Conservation (phyloP, 2,113 vertebrate genomes). For the Lepus timidus region DNA sequence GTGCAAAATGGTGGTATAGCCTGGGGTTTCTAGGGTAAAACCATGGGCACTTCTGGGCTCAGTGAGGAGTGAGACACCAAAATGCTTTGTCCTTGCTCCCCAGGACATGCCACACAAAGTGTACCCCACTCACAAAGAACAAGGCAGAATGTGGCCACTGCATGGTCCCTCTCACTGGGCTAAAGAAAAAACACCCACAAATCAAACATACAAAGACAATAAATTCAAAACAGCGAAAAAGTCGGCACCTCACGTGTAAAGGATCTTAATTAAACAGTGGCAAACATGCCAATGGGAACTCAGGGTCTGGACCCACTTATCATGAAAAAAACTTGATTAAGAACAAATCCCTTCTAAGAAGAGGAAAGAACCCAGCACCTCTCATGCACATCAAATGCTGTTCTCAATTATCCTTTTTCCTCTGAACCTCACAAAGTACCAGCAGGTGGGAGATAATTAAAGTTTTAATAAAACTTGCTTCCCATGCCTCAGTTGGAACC, state of each 20-base stretch:
- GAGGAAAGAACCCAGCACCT: constrained; percentile 42
- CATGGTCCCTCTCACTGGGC: neutral
- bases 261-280: constrained; percentile 52
- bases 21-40: constrained; percentile 27
- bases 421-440: constrained; percentile 40
- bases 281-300: constrained; percentile 48
- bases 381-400: neutral
- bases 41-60: neutral
- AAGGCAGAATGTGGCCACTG: neutral
- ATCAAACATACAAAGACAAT: constrained; percentile 17
- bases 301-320: constrained; percentile 53
- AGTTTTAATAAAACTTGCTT: constrained; percentile 73
- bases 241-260: constrained; percentile 27
- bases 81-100: neutral
- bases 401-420: constrained; percentile 61
- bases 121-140: neutral
- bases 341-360: constrained; percentile 70
- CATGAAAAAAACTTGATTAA: constrained; percentile 73
- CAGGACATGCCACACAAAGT: neutral
- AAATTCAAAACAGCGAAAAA: constrained; percentile 47
- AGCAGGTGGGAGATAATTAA: constrained; percentile 80
- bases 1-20: neutral
- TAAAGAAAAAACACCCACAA: neutral
- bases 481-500: constrained; percentile 57
- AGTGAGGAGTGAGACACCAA: neutral